Evolutionary conservation across 2,888 invertebrate species (phyloP).

Genomic region (Noctua comes): DNA sequence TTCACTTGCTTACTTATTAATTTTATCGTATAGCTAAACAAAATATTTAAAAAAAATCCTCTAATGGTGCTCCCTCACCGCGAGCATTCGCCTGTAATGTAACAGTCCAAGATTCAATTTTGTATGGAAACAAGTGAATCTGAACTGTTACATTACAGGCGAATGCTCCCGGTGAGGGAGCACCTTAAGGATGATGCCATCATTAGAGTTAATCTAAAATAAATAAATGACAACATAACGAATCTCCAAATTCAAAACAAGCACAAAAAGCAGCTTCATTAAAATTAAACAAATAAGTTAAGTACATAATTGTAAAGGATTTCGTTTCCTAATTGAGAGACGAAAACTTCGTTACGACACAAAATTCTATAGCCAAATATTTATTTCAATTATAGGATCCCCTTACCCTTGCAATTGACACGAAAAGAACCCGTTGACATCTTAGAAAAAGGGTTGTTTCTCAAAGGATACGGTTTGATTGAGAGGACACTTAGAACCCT

Average conservation of each 20-base stretch:
- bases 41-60: background rate
- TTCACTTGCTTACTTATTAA: background rate
- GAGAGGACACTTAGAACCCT: conserved; percentile 78
- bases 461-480: conserved; percentile 78
- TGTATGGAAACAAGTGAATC: too few species aligned
- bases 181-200: background rate
- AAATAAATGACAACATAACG: conserved; percentile 13
- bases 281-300: conserved; percentile 60
- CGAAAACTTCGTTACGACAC: conserved; percentile 75
- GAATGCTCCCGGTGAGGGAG: too few species aligned
- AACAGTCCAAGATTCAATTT: too few species aligned
- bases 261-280: conserved; percentile 56
- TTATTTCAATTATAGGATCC: conserved; percentile 84
- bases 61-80: too few species aligned
- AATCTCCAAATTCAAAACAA: conserved; percentile 24
- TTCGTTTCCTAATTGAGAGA: conserved; percentile 70
- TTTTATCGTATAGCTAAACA: background rate
- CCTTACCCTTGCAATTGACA: conserved; percentile 81
- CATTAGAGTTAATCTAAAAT: background rate
- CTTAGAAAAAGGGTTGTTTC: conserved; percentile 82
- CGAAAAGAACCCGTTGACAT: conserved; percentile 84
- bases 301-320: conserved; percentile 68
- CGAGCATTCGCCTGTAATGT: too few species aligned
- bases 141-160: too few species aligned
- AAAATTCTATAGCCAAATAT: conserved; percentile 86